Evolutionary conservation across 1,140 invertebrate species (phyloP), one percentile per base, ranked within the genome.

Genomic region (Anoplophora glabripennis): DNA sequence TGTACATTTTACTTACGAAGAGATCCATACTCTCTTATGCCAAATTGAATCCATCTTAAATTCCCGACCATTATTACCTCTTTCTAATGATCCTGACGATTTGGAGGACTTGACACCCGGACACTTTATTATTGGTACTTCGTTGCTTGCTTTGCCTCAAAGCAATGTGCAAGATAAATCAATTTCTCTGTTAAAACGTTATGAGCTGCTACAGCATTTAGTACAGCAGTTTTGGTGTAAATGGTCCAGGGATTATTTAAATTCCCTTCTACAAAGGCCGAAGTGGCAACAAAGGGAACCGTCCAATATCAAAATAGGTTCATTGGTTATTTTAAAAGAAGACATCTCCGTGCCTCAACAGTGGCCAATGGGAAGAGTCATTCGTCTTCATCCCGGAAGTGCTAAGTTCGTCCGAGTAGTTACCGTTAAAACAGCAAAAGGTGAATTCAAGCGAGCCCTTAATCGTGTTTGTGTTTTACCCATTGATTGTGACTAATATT

Each of bases 1-100:
- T 28, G 5, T 28, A 28, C 57, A 63, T 46, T 28, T 73, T 0
- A 72, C 69, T 1, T 72, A 61, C 40, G 69, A 73, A 52, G 70
- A 71, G 38, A 53, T 72, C 33, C 36, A 58, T 10, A 70, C 69
- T n/a, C 48, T 66, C 14, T 55, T 71, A 44, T 14, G 53, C 34
- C 62, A 68, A 47, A 53, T 70, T 3, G 71, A 72, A 53, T 66
- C 66, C 4, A 44, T 59, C 4, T 45, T 76, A 9, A 74, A 76
- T 60, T 69, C 57, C 38, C 37, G 17, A 47, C 40, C 60, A 10
- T 11, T 62, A 36, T 44, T 14, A 35, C 55, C 63, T 36, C 15
- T 69, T 46, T 47, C 53, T 28, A 45, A 51, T 38, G 47, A 63
- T 53, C 66, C 69, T 5, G 55, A 63, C 15, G 68, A 75, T 46